Base-by-base conservation (phyloP, 2,113 vertebrate genomes). In the Donacobius atricapilla region DNA sequence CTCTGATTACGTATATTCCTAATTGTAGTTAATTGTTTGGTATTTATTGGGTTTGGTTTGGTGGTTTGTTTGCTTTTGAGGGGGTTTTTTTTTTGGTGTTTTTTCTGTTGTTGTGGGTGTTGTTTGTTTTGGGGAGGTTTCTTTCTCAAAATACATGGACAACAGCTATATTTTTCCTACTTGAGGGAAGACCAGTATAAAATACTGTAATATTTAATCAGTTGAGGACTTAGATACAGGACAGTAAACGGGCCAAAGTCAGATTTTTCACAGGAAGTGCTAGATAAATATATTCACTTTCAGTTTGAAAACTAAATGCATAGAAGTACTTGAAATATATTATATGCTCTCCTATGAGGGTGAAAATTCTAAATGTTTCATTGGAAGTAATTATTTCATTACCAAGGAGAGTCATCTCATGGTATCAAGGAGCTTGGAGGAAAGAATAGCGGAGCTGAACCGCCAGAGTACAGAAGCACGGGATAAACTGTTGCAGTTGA, bases 361-460 rank as follows among this genome's bases (percentile, higher is more conserved):
- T 92, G 15, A 42, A 71, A 65, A 9, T 25, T 58, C 0, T 35
- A 65, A 75, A 22, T 96, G 78, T 95, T 92, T 37, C 18, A 37
- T 33, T 84, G 66, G 61, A 95, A 93, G 15, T 83, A 78, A 82
- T 95, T 83, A 69, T 77, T 9, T 69, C 31, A 22, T 92, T 94
- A 35, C 71, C 69, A 65, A 85, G 37, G 71, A 98, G 97, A 60
- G 50, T 95, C 96, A 77, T 76, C 85, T 94, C 9, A 31, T 12
- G 30, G 25, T 69, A 13, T 91, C 97, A 2, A 96, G 80, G 53
- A 98, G 95, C 20, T 97, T 99, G 96, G 98, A 99, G 93, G 98
- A 99, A 70, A 98, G 98, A 94, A 98, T 99, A 91, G 98, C 98
- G 39, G 99, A 99, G 95, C 93, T 99, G 83, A 99, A 99, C 96